These are phyloP conservation scores for Apamea monoglypha DNA, from an alignment of 2,888 invertebrate genomes.

Conservation along the genomic window DNA sequence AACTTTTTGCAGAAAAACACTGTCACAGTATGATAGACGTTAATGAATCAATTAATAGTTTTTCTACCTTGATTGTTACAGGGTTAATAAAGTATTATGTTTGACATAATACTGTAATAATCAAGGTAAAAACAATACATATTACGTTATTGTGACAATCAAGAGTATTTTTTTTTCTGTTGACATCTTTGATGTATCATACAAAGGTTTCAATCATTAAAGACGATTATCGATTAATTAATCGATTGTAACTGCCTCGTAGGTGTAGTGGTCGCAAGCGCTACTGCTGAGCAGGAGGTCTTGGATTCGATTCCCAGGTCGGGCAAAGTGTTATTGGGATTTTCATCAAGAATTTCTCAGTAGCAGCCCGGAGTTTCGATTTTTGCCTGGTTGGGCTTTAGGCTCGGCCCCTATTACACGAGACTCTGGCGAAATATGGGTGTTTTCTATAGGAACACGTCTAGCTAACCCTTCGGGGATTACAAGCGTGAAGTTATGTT, in stretches of 20 bases:
- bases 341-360: too few species aligned
- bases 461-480: too few species aligned
- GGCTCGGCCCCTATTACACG: too few species aligned
- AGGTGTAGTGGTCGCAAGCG: neutral
- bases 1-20: neutral
- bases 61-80: constrained; percentile 11
- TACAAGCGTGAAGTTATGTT: neutral
- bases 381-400: neutral
- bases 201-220: neutral
- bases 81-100: neutral
- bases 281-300: neutral
- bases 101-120: neutral
- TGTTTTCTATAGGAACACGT: neutral
- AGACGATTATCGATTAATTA: neutral
- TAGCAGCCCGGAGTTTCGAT: neutral
- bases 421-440: neutral
- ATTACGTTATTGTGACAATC: neutral
- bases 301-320: neutral
- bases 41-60: constrained; percentile 22
- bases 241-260: neutral
- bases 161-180: neutral
- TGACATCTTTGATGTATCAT: neutral
- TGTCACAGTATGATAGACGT: neutral
- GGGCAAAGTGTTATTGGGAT: neutral
- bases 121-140: neutral